phyloP scores from a whole-genome alignment of 2,888 invertebrate species.

The Cryptocephalus moraei region DNA sequence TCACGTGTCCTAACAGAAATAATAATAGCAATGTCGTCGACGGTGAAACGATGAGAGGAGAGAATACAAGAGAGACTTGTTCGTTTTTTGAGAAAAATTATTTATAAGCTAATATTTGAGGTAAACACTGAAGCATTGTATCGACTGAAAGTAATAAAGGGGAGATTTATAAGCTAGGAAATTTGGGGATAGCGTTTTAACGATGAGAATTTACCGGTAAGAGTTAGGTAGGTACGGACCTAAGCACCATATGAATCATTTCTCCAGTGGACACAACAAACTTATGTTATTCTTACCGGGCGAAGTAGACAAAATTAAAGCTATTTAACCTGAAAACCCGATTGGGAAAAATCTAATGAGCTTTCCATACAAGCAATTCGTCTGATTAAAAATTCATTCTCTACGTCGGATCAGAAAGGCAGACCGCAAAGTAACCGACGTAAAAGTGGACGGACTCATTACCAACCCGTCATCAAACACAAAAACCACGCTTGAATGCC shows the following conservation, averaged over 20 bases:
- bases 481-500: too few relatives aligned
- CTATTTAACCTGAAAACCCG: too few relatives aligned
- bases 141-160: constrained; percentile 25
- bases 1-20: constrained; percentile 31
- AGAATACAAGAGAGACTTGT: background rate
- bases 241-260: too few relatives aligned
- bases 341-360: too few relatives aligned
- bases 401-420: too few relatives aligned
- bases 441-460: too few relatives aligned
- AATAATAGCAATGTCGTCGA: constrained; percentile 33
- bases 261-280: too few relatives aligned
- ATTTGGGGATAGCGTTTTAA: constrained; percentile 1
- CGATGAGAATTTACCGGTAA: background rate
- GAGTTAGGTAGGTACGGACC: too few relatives aligned
- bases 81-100: constrained; percentile 23
- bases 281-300: background rate
- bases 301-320: background rate
- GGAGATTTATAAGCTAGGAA: constrained; percentile 15
- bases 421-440: too few relatives aligned
- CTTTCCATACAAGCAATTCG: too few relatives aligned
- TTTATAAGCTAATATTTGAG: constrained; percentile 36
- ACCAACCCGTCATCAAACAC: too few relatives aligned
- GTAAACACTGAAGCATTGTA: constrained; percentile 24
- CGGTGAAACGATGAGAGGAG: constrained; percentile 2
- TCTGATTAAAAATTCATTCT: too few relatives aligned